Evolutionary conservation across 2,888 invertebrate genomes (phyloP), one percentile per base, ranked within the genome.

Genomic region (Idaea straminata): DNA sequence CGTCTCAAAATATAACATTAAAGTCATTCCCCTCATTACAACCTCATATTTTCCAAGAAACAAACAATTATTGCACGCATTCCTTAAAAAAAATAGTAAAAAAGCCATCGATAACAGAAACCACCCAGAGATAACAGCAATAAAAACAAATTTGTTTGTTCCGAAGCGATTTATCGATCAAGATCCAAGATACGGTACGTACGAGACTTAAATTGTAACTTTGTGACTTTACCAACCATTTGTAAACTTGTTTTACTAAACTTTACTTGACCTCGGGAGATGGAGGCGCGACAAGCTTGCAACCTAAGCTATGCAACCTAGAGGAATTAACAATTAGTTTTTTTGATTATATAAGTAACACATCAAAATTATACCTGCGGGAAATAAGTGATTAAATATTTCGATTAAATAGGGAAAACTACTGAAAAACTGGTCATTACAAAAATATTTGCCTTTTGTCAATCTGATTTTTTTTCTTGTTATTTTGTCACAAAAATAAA

Each of bases 121-220:
- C 90, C 91, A 91, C 91, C 89, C 91, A 91, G 84, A 86, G 86
- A 84, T 86, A 86, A 86, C 86, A 87, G 77, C 84, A 87, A 90
- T 89, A 89, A 89, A 88, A 89, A 86, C 86, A 85, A 87, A 88
- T 87, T 87, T 89, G 88, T 86, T 82, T 80, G 82, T 81, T 84
- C 79, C 82, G 86, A 77, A 80, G 83, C 86, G 85, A 88, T 90
- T 91, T 91, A 90, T 91, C 89, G 88, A 76, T 76, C 81, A 75
- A 88, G 90, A 91, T 87, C 86, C 86, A 83, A 86, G 76, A 82
- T 47, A 47, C 77, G 89, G 87, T 5, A 4, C 7, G 6, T 90
- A 83, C 83, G 80, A 25, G 81, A 79, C 82, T 84, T 66, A 64
- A 72, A 86, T 82, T 71, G 74, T 69, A 69, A 58, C 63, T 62